These are phyloP conservation scores for Eilema caniola DNA, from an alignment of 2,888 invertebrate species.

Conservation along the genomic window DNA sequence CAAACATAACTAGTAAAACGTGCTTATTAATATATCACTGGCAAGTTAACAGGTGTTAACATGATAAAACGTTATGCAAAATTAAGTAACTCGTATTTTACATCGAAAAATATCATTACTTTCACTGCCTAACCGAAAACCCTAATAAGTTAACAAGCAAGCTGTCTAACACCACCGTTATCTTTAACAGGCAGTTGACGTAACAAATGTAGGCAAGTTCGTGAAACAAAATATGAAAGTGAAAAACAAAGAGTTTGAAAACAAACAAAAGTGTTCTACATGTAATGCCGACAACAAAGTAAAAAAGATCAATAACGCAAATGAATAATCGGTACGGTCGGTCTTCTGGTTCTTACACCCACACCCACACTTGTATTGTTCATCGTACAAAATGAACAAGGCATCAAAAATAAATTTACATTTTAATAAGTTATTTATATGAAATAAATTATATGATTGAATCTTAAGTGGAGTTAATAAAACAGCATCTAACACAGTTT, in stretches of 20 bases:
- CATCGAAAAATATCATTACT: conserved; percentile 17
- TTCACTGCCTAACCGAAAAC: conserved; percentile 20
- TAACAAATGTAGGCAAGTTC: conserved; percentile 23
- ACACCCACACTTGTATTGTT: background rate
- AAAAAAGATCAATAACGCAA: conserved; percentile 14
- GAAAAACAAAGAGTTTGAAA: conserved; percentile 22
- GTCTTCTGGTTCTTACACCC: background rate
- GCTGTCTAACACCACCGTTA: conserved; percentile 19
- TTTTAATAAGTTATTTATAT: background rate
- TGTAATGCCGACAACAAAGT: conserved; percentile 12
- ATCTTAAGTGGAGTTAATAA: background rate
- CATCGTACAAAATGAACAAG: background rate
- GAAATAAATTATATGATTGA: background rate
- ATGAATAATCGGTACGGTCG: background rate
- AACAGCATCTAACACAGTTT: background rate
- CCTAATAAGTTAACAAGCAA: conserved; percentile 15
- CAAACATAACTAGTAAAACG: background rate
- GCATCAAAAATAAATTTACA: background rate
- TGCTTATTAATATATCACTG: background rate
- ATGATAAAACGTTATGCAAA: background rate
- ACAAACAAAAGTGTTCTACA: conserved; percentile 31
- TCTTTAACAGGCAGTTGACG: conserved; percentile 22
- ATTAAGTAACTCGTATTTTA: background rate
- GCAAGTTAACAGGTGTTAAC: background rate
- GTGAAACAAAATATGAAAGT: conserved; percentile 24